Evolutionary conservation across 2,888 invertebrate genomes (phyloP), one percentile per base, ranked within the genome.

Genomic region (Monoplex corrugatus): DNA sequence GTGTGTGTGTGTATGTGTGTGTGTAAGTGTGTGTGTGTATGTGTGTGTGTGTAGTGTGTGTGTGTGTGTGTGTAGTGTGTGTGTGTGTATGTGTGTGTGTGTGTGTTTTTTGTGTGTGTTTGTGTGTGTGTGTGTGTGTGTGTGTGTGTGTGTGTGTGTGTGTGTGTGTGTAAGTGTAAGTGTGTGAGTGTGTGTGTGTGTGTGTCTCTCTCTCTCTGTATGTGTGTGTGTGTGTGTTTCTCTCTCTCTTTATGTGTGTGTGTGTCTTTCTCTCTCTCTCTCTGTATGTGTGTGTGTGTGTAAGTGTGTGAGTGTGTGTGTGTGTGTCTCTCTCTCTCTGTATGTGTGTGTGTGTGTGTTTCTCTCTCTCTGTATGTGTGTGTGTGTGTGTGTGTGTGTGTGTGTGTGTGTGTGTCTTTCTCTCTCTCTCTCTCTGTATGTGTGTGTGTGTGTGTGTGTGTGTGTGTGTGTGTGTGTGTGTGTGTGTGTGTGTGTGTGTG

Each of bases 121-220:
- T 8, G 50, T 50, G 50, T 13, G 86, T 35, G 86, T 6, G 68
- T 13, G 38, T 45, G 86, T 13, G 86, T n/a, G 68, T 38, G 63
- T 50, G 86, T n/a, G 86, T n/a, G 68, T 45, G 86, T 45, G 85
- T 40, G 85, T 19, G 86, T 38, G 35, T 32, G 68, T 35, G 86
- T 35, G 68, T 57, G 68, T 45, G 38, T 50, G 86, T 50, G 68
- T 35, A 63, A 10, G 86, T 38, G 35, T 63, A 63, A 8, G 86
- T 38, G 86, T 63, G 86, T 38, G 86, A 19, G 63, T 38, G 38
- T 32, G 86, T 50, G 38, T n/a, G 68, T 32, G 86, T n/a, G n/a
- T n/a, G n/a, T n/a, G n/a, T n/a, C n/a, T n/a, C n/a, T n/a, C n/a
- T n/a, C n/a, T n/a, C n/a, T n/a, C n/a, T n/a, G n/a, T n/a, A n/a